These are phyloP conservation scores for Crypturellus undulatus DNA, from an alignment of 2,113 vertebrate genomes.

Conservation along the genomic window DNA sequence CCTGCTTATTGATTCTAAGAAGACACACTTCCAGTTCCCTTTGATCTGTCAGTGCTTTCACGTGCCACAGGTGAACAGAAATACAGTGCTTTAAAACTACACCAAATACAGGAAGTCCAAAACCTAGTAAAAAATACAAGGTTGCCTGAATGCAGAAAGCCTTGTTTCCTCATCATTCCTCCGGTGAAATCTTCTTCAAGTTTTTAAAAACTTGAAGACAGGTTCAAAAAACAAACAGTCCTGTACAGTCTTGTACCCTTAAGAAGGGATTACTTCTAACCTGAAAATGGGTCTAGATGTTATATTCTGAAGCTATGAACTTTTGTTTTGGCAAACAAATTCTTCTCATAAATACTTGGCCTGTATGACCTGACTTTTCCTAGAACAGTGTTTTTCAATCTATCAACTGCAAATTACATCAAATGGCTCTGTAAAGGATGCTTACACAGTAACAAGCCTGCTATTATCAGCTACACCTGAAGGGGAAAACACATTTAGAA, in stretches of 20 bases:
- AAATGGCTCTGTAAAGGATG: not conserved
- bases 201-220: not conserved
- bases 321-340: not conserved
- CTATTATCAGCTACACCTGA: not conserved
- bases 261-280: not conserved
- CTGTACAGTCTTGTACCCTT: not conserved
- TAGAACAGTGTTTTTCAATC: not conserved
- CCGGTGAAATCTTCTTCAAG: not conserved
- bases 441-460: not conserved
- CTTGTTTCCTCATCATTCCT: not conserved
- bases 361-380: not conserved
- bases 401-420: not conserved
- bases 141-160: not conserved
- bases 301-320: not conserved
- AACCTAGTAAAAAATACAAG: not conserved
- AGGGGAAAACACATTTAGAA: not conserved
- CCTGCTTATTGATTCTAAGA: not conserved
- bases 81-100: not conserved
- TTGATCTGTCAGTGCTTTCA: not conserved
- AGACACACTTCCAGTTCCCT: not conserved
- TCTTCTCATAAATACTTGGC: not conserved
- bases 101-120: not conserved
- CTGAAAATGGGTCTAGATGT: not conserved
- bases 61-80: not conserved
- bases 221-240: not conserved